These are phyloP conservation scores for Hermatobates lingyangjiaoensis DNA, from an alignment of 1,140 invertebrate genomes.

Conservation along the genomic window DNA sequence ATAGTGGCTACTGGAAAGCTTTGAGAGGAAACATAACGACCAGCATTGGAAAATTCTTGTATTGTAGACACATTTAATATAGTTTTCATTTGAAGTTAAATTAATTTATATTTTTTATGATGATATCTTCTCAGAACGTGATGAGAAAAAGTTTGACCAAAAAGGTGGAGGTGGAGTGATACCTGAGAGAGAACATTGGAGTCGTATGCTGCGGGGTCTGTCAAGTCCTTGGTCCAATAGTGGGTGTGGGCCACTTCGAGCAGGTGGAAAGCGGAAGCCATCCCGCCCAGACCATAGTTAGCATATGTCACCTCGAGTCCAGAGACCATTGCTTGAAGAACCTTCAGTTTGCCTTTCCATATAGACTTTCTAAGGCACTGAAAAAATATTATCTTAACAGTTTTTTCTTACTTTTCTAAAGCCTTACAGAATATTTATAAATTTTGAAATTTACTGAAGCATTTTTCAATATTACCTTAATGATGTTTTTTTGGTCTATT, in stretches of 20 bases:
- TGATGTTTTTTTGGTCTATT: too few relatives aligned
- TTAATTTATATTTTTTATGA: too few relatives aligned
- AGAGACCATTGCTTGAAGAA: constrained; percentile 68
- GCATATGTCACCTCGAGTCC: constrained; percentile 83
- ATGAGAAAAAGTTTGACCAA: too few relatives aligned
- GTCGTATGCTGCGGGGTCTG: constrained; percentile 31
- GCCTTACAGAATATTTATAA: constrained; percentile 2
- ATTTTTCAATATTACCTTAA: too few relatives aligned
- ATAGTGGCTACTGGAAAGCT: too few relatives aligned
- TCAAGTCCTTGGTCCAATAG: constrained; percentile 82
- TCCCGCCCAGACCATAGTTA: constrained; percentile 87
- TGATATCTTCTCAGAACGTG: too few relatives aligned
- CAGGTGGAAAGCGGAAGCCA: constrained; percentile 90
- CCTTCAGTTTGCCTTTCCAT: constrained; percentile 93
- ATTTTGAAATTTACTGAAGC: constrained; percentile 2
- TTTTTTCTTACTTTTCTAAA: constrained; percentile 8
- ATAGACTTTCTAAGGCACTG: constrained; percentile 72
- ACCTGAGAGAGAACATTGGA: constrained; percentile 32
- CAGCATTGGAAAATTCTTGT: too few relatives aligned
- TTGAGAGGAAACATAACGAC: too few relatives aligned
- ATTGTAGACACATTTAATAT: too few relatives aligned
- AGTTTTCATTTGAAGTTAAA: too few relatives aligned
- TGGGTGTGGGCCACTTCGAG: constrained; percentile 97
- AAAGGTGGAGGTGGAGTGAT: too few relatives aligned
- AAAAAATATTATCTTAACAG: too few relatives aligned